A percentile compares a stretch with the other conserved stretches of the same genome.
Conservation (phyloP, 1,140 invertebrate species). For the Drosophila athabasca region DNA sequence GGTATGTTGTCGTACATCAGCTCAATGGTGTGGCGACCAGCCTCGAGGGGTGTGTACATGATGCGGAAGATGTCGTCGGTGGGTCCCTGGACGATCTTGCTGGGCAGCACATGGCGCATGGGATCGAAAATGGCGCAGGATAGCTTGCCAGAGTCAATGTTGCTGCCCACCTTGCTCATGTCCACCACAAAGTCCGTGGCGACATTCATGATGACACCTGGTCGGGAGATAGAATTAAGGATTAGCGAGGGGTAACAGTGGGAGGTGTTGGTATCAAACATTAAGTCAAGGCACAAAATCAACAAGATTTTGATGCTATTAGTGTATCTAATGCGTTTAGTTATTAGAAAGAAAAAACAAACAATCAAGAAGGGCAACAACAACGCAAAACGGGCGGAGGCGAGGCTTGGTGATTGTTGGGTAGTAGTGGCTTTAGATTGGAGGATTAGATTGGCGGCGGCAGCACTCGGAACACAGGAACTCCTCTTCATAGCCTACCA, state of each 20-base stretch:
- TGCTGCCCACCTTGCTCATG: constrained; percentile 86
- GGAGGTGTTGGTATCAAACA: not conserved
- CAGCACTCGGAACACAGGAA: constrained; percentile 45
- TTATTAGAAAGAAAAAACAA: constrained; percentile 42
- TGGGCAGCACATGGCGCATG: constrained; percentile 89
- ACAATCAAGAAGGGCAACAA: constrained; percentile 26
- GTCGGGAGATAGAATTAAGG: not conserved
- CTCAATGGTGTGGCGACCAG: constrained; percentile 92
- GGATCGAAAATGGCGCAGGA: constrained; percentile 93
- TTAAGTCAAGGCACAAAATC: constrained; percentile 30
- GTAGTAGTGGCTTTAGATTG: constrained; percentile 48
- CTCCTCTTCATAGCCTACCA: constrained; percentile 85
- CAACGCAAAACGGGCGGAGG: constrained; percentile 28
- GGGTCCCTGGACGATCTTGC: constrained; percentile 88
- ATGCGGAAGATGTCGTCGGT: constrained; percentile 93
- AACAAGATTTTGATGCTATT: constrained; percentile 63
- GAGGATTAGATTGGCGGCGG: constrained; percentile 38
- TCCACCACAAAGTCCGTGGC: constrained; percentile 94
- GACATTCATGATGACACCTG: constrained; percentile 92
- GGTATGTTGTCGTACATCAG: constrained; percentile 93
- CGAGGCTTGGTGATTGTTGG: constrained; percentile 48
- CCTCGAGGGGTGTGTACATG: constrained; percentile 93
- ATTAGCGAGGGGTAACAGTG: constrained; percentile 4
- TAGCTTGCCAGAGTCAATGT: constrained; percentile 88
- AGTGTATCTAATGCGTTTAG: constrained; percentile 54